Base-by-base conservation (phyloP, 2,888 invertebrate genomes). In the Eupithecia abbreviata region DNA sequence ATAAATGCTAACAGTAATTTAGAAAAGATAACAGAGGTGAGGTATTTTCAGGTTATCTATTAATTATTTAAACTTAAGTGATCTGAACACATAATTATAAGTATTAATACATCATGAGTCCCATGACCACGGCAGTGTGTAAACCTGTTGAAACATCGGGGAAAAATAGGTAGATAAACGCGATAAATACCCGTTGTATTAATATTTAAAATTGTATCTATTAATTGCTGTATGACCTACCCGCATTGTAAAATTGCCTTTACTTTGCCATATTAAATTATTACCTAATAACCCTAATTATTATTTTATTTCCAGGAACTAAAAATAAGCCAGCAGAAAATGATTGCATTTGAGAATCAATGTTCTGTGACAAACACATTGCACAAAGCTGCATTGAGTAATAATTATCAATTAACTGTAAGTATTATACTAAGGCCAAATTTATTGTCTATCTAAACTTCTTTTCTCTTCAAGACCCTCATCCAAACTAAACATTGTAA, bases 21-120 rank as follows among this genome's bases (percentile, higher is more conserved):
- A 42, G 75, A 78, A 13, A 42, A 45, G 15, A 5, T 72, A 9
- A 72, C 74, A 41, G 13, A 30, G 65, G 78, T 76, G 10, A 66
- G 75, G 47, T 55, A 18, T 68, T 55, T 12, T 67, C 13, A 10
- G 18, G 58, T 58, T 18, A 58, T 18, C 58, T 58, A 58, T 58
- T 4, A 18, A 58, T 18, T 58, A 18, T 1, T 30, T 30, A 30
- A 30, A 30, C 30, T 30, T 30, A 30, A 0, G 30, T 1, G 30
- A 30, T 30, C 30, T 30, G 30, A 30, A 30, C 30, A 30, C 30
- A 30, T 30, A 30, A 30, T 30, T 30, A 30, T 30, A 30, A 30
- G 30, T 30, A 30, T 30, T 30, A 30, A 30, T 30, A 30, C 30
- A 30, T 30, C 30, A 30, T 30, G 30, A 30, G 30, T 30, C 30